Percentiles rank a stretch among this genome's conserved stretches.
Conservation (phyloP, 2,888 invertebrate genomes). For the Gastrophysa polygoni region DNA sequence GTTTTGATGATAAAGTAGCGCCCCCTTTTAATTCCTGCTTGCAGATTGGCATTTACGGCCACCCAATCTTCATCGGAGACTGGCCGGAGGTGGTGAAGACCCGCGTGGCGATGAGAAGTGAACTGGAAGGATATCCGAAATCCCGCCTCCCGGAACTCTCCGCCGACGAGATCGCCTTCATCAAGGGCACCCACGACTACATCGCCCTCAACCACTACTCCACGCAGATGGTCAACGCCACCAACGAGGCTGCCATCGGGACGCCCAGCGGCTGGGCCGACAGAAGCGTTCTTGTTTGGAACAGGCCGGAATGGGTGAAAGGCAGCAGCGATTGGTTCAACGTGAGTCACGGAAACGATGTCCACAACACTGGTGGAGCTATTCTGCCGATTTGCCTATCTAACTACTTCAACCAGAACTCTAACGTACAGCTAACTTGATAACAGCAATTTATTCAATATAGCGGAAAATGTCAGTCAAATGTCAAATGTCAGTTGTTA, state of each 20-base stretch:
- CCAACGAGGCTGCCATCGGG: slow-evolving; percentile 18
- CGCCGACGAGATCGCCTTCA: slow-evolving; percentile 63
- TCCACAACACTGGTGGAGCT: too few species aligned
- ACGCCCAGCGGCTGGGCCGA: slow-evolving; percentile 44
- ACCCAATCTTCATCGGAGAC: slow-evolving; percentile 72
- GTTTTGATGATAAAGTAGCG: too few species aligned
- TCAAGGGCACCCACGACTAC: slow-evolving; percentile 71
- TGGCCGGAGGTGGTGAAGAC: slow-evolving; percentile 71
- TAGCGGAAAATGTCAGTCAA: too few species aligned
- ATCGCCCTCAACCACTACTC: slow-evolving; percentile 80
- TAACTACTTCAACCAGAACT: too few species aligned
- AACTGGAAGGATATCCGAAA: slow-evolving; percentile 63
- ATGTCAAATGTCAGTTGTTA: too few species aligned
- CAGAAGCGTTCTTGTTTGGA: slow-evolving; percentile 54
- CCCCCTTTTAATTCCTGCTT: too few species aligned
- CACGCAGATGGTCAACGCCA: slow-evolving; percentile 58
- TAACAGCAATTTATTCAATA: too few species aligned
- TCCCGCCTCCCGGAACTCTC: slow-evolving; percentile 70
- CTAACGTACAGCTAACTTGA: too few species aligned
- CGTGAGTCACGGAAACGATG: slow-evolving; percentile 34
- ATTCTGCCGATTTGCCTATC: too few species aligned
- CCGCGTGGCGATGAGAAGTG: slow-evolving; percentile 64
- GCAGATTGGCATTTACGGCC: slow-evolving; percentile 42
- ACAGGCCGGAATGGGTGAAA: slow-evolving; percentile 50
- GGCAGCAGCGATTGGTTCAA: slow-evolving; percentile 47